Evolutionary conservation across 2,888 invertebrate genomes (phyloP).

Genomic region (Mamestra brassicae): DNA sequence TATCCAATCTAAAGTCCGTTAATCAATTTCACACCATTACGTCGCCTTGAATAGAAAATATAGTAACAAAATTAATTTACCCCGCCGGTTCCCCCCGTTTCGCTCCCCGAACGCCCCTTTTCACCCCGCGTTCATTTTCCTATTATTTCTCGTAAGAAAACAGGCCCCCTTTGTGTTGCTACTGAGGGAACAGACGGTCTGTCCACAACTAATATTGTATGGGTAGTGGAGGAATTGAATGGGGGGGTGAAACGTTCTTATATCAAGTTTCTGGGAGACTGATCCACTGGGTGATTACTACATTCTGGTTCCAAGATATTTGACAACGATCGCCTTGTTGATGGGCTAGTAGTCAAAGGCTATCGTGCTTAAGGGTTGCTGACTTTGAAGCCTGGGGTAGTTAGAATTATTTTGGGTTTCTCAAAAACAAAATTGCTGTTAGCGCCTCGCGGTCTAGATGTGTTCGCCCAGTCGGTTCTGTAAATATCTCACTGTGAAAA

Average conservation of each 20-base stretch:
- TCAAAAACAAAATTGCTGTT: too few species aligned
- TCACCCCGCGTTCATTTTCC: slow-evolving; percentile 62
- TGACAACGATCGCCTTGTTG: background rate
- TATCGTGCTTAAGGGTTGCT: too few species aligned
- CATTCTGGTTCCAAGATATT: background rate
- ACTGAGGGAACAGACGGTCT: slow-evolving; percentile 49
- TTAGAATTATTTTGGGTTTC: too few species aligned
- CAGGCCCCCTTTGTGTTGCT: slow-evolving; percentile 62
- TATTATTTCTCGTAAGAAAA: slow-evolving; percentile 68
- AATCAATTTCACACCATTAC: slow-evolving; percentile 64
- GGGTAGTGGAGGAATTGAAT: slow-evolving; percentile 21
- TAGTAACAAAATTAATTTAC: slow-evolving; percentile 66
- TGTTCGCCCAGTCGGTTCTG: too few species aligned
- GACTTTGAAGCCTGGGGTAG: too few species aligned
- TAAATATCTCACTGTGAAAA: too few species aligned
- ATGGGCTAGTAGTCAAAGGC: too few species aligned
- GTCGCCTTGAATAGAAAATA: slow-evolving; percentile 61
- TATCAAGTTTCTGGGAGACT: background rate
- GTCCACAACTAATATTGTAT: slow-evolving; percentile 56
- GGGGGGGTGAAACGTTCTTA: background rate
- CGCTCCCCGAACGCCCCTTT: background rate
- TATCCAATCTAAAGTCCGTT: slow-evolving; percentile 57
- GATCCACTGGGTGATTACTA: background rate
- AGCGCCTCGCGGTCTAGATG: too few species aligned
- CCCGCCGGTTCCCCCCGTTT: slow-evolving; percentile 15